Evolutionary conservation across 92 coral and sea anemone species (phyloP), one percentile per base, ranked within the genome.

Genomic region (Umimayanthus chanpuru): DNA sequence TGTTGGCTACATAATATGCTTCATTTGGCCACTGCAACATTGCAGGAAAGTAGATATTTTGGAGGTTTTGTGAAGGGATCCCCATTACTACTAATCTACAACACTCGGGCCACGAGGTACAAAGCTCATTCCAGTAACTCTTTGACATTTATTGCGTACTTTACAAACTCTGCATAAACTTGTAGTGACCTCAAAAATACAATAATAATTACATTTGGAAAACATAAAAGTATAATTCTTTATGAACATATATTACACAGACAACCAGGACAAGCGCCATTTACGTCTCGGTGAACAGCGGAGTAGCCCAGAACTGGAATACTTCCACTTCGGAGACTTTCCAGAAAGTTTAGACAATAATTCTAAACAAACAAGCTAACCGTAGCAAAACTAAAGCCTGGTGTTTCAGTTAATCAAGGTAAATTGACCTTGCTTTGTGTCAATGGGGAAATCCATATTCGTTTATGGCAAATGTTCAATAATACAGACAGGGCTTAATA

Each of bases 151-250:
- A 78, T 78, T 78, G 61, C 20, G 53, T 49, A 78, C 81, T 78
- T 44, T 78, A 78, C 81, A 78, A 78, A 78, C 65, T 78, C 81
- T 78, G 65, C 66, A 78, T 49, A 66, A 49, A 29, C 53, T n/a
- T 49, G 3, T 78, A 78, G 66, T 78, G 65, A 78, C 81, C 81
- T 78, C 65, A 23, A 78, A 78, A 77, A 49, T 49, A 78, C 65
- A 47, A 28, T 36, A 23, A 44, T 47, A 78, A 78, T 78, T 78
- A 78, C 81, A 78, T 49, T 78, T 12, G 26, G 26, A 43, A 40
- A 21, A 56, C 65, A 14, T 14, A 2, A 56, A 14, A 3, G 65
- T 56, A 56, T 64, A 77, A 77, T 15, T 25, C 10, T 71, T 71
- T 71, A 71, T 71, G 76, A 71, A 71, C 76, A 61, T 61, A 61